Evolutionary conservation across 2,113 vertebrate genomes (phyloP), one percentile per base, ranked within the genome.

Genomic region (Philantomba maxwellii): DNA sequence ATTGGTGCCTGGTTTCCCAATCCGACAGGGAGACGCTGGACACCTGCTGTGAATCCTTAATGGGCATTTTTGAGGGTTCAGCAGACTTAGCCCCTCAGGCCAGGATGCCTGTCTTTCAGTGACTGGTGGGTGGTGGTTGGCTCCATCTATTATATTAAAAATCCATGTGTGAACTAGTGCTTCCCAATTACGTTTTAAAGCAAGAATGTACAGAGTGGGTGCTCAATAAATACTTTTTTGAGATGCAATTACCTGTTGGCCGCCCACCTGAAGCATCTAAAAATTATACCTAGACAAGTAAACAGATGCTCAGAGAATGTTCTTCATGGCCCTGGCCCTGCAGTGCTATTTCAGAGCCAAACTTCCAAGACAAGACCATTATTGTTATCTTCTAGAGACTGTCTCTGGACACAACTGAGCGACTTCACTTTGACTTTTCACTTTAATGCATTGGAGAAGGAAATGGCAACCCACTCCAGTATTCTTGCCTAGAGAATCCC

Each of bases 171-270:
- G 97, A 97, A 97, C 85, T 97, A 97, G 92, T 95, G 91, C 92
- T 94, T 78, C 86, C 57, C 87, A 96, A 88, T 97, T 95, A 97
- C 85, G 81, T 97, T 96, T 94, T 73, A 91, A 95, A 96, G 70
- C 92, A 97, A 90, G 94, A 96, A 97, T 87, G 88, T 94, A 93
- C 93, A 96, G 95, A 96, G 85, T 97, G 96, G 93, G 96, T 43
- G 90, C 93, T 97, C 87, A 95, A 80, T 98, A 98, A 98, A 98
- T 98, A 95, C 66, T 93, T 95, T 39, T 58, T 88, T 57, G 88
- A 95, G 85, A 91, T 95, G 96, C 43, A 97, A 91, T 97, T 98
- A 97, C 91, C 93, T 97, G 84, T 66, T 91, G 75, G 87, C 96
- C 4, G 8, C 96, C 96, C 87, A 96, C 96, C 90, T 92, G 66